A percentile compares a stretch with the other conserved stretches of the same genome.
Conservation (phyloP, 2,113 vertebrate species). For the Mormyrus lacerda region DNA sequence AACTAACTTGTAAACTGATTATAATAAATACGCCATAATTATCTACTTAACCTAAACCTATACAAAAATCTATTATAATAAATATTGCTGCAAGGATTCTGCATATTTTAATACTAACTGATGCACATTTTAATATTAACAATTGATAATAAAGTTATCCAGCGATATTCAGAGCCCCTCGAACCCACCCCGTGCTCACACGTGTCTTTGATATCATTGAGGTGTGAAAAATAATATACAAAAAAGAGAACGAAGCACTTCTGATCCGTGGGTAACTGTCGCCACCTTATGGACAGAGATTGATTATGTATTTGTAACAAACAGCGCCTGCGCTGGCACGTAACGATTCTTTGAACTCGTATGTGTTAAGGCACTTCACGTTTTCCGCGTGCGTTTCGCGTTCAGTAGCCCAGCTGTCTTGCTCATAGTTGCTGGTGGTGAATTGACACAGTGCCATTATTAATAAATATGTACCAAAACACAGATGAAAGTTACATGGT, state of each 20-base stretch:
- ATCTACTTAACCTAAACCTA: neutral
- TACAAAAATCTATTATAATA: neutral
- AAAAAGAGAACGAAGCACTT: neutral
- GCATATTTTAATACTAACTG: neutral
- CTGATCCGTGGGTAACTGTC: neutral
- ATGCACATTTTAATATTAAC: neutral
- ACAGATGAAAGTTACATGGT: too few species aligned
- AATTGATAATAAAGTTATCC: neutral
- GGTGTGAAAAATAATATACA: neutral
- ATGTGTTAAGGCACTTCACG: too few species aligned
- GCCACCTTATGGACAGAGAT: slow-evolving; percentile 5
- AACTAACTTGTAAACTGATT: neutral
- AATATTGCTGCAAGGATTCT: neutral
- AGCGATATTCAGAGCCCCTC: neutral
- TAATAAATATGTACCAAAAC: too few species aligned
- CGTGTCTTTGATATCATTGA: neutral
- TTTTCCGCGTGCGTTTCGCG: too few species aligned
- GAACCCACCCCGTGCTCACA: neutral
- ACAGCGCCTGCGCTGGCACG: neutral
- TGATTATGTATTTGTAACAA: neutral
- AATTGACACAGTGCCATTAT: too few species aligned
- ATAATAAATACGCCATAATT: neutral
- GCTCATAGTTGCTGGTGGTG: too few species aligned
- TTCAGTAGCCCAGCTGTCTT: too few species aligned
- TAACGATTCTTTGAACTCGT: neutral